Evolutionary conservation across 1,140 invertebrate species (phyloP).

Genomic region (Drosophila dunni): DNA sequence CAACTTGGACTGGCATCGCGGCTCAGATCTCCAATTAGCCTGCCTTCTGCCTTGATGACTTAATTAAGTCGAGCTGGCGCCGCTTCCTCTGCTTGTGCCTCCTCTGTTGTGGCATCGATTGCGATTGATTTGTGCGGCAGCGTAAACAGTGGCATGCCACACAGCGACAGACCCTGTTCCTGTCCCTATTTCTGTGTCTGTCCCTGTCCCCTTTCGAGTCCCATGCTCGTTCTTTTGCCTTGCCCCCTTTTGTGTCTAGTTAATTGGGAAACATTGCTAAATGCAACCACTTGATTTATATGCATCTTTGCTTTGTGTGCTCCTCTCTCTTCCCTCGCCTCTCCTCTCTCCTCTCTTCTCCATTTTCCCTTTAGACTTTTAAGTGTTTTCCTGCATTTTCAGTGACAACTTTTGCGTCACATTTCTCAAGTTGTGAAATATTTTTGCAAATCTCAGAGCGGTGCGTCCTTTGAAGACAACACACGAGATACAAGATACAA

Average conservation of each 20-base stretch:
- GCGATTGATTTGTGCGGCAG: conserved; percentile 68
- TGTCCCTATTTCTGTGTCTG: too few relatives aligned
- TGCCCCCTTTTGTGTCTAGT: conserved; percentile 25
- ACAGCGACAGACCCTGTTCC: too few relatives aligned
- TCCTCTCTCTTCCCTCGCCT: neutral
- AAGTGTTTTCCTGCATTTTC: conserved; percentile 73
- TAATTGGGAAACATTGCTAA: conserved; percentile 29
- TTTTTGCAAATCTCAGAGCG: conserved; percentile 74
- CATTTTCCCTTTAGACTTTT: conserved; percentile 21
- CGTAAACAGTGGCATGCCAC: conserved; percentile 29
- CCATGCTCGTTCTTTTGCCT: neutral
- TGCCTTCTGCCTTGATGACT: conserved; percentile 85
- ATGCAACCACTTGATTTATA: conserved; percentile 41
- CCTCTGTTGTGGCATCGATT: conserved; percentile 44
- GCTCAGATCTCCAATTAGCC: conserved; percentile 84
- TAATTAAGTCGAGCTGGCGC: conserved; percentile 84
- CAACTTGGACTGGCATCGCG: conserved; percentile 65
- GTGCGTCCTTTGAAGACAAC: conserved; percentile 57
- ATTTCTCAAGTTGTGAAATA: conserved; percentile 79
- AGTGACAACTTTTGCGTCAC: conserved; percentile 75
- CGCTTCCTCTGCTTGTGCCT: conserved; percentile 20
- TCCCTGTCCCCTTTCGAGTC: too few relatives aligned
- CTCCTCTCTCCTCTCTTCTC: neutral
- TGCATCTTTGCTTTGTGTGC: conserved; percentile 3
- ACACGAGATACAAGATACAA: neutral